Evolutionary conservation across 1,140 invertebrate species (phyloP).

Genomic region (Bombyx mori): DNA sequence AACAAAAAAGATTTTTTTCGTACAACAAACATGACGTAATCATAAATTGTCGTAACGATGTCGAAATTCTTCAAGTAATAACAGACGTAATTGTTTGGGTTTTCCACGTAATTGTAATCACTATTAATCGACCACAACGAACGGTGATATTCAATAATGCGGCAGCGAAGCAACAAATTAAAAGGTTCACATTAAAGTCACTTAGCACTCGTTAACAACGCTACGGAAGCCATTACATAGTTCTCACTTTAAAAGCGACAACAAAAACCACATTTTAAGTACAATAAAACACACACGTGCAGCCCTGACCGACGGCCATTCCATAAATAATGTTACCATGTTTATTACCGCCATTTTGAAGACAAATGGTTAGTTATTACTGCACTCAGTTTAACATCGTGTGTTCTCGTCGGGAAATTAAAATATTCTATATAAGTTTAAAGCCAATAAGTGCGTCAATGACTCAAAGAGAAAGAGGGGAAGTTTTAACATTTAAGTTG

Average conservation of each 20-base stretch:
- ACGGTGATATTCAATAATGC: too few species aligned
- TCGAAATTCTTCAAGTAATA: too few species aligned
- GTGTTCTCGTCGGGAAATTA: slow-evolving; percentile 59
- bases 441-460: slow-evolving; percentile 51
- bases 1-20: too few species aligned
- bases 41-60: too few species aligned
- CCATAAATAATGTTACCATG: slow-evolving; percentile 69
- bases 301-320: slow-evolving; percentile 62
- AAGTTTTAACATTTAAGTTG: too few species aligned
- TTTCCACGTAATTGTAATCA: too few species aligned
- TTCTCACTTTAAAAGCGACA: slow-evolving; percentile 22
- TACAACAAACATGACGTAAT: too few species aligned
- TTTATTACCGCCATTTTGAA: slow-evolving; percentile 70
- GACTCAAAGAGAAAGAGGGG: too few species aligned
- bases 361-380: slow-evolving; percentile 71
- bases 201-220: not conserved
- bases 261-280: slow-evolving; percentile 58
- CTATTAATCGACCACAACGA: too few species aligned
- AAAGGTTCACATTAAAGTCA: not conserved
- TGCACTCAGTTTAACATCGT: slow-evolving; percentile 64
- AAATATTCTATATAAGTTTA: slow-evolving; percentile 68
- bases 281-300: slow-evolving; percentile 60
- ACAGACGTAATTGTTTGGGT: too few species aligned
- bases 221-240: not conserved
- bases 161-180: too few species aligned